phyloP scores from a whole-genome alignment of 2,797 vertebrate genomes.

The Serranus cabrilla region DNA sequence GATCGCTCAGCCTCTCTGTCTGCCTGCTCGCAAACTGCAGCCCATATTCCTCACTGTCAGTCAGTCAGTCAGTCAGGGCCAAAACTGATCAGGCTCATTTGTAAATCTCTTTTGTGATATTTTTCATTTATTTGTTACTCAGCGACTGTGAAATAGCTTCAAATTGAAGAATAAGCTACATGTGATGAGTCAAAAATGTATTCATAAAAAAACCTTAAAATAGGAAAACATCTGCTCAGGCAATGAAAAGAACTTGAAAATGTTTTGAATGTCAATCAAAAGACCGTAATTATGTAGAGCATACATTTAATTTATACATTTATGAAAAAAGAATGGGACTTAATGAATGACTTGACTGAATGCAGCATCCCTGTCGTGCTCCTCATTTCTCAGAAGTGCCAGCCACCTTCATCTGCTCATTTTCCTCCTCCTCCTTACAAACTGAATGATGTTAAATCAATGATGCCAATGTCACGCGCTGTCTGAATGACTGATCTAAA shows the following conservation, averaged over 20 bases:
- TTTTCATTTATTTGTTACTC: slow-evolving; percentile 21
- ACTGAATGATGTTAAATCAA: slow-evolving; percentile 78
- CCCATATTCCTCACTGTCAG: slow-evolving; percentile 44
- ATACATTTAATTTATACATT: slow-evolving; percentile 32
- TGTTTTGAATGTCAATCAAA: slow-evolving; percentile 11
- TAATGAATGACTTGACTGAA: slow-evolving; percentile 36
- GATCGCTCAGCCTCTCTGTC: slow-evolving; percentile 49
- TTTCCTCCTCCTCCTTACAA: slow-evolving; percentile 61
- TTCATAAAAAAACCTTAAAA: slow-evolving; percentile 20
- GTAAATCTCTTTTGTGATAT: slow-evolving; percentile 41
- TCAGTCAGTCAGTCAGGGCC: slow-evolving; percentile 18
- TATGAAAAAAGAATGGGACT: slow-evolving; percentile 35
- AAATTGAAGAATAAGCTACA: slow-evolving; percentile 4
- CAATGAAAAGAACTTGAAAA: slow-evolving; percentile 16
- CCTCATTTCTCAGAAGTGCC: slow-evolving; percentile 45
- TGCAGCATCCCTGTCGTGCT: slow-evolving; percentile 18
- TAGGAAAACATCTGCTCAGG: slow-evolving; percentile 44
- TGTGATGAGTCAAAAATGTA: slow-evolving; percentile 16
- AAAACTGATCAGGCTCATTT: slow-evolving; percentile 33
- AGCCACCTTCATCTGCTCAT: slow-evolving; percentile 39
- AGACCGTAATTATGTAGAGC: slow-evolving; percentile 5
- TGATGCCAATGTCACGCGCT: slow-evolving; percentile 66
- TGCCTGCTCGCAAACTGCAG: slow-evolving; percentile 39
- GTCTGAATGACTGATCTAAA: slow-evolving; percentile 79
- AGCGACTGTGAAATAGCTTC: slow-evolving; percentile 36